Evolutionary conservation across 1,140 invertebrate genomes (phyloP).

Genomic region (Cherax destructor): DNA sequence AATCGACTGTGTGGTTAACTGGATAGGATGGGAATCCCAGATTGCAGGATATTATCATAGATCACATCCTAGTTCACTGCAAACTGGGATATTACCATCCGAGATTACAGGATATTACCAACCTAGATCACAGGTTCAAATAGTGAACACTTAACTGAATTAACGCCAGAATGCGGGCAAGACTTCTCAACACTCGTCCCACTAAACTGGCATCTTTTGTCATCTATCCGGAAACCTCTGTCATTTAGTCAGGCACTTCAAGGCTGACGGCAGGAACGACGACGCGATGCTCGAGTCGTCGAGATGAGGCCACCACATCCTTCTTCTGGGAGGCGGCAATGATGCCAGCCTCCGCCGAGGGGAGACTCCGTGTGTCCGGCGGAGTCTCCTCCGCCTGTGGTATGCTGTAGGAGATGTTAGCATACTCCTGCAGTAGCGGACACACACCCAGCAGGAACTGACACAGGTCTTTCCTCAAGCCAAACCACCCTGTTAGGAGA

Average conservation of each 20-base stretch:
- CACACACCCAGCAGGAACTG: slow-evolving; percentile 94
- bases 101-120: no score
- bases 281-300: slow-evolving; percentile 54
- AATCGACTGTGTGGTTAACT: no score
- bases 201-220: neutral
- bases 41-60: no score
- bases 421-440: slow-evolving; percentile 97
- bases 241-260: slow-evolving; percentile 57
- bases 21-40: no score
- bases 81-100: no score
- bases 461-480: slow-evolving; percentile 97
- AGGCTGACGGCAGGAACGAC: slow-evolving; percentile 59
- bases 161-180: no score
- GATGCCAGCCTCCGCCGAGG: slow-evolving; percentile 14
- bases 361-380: neutral
- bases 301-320: slow-evolving; percentile 46
- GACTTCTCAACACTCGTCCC: neutral
- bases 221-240: neutral
- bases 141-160: no score
- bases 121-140: no score
- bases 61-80: no score
- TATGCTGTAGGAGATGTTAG: slow-evolving; percentile 94
- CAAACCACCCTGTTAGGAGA: slow-evolving; percentile 94
- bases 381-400: slow-evolving; percentile 40
- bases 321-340: slow-evolving; percentile 30